These are phyloP conservation scores for Clarias platycephalus DNA, from an alignment of 2,797 vertebrate genomes.

Conservation along the genomic window DNA sequence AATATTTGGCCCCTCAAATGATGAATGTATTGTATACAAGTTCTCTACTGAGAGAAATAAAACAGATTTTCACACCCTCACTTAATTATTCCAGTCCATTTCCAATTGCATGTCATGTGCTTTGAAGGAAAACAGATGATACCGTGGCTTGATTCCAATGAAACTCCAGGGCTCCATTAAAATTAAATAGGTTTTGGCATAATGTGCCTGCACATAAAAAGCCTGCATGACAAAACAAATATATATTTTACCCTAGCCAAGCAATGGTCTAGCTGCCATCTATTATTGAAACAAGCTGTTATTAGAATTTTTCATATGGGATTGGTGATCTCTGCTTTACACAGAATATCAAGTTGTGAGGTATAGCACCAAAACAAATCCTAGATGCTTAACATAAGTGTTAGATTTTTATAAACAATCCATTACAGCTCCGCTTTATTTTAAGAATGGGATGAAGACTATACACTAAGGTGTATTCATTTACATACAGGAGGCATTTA, in stretches of 20 bases:
- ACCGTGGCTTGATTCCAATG: conserved; percentile 1
- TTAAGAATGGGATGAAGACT: neutral
- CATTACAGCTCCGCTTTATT: neutral
- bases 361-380: conserved; percentile 2
- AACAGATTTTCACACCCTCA: neutral
- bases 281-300: conserved; percentile 23
- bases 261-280: conserved; percentile 38
- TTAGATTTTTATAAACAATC: neutral
- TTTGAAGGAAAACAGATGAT: conserved; percentile 21
- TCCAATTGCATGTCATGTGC: neutral
- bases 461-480: conserved; percentile 32
- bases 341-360: neutral
- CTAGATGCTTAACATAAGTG: neutral
- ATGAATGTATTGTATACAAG: neutral
- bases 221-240: conserved; percentile 3
- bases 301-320: conserved; percentile 17
- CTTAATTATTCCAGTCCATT: conserved; percentile 21
- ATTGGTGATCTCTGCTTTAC: conserved; percentile 1
- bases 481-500: conserved; percentile 8
- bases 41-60: neutral
- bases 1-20: neutral
- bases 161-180: neutral
- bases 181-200: neutral
- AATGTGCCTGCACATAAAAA: conserved; percentile 20
- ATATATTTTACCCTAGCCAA: conserved; percentile 11